Base-by-base conservation (phyloP, 2,797 vertebrate genomes). In the Toxotes lorentzi region DNA sequence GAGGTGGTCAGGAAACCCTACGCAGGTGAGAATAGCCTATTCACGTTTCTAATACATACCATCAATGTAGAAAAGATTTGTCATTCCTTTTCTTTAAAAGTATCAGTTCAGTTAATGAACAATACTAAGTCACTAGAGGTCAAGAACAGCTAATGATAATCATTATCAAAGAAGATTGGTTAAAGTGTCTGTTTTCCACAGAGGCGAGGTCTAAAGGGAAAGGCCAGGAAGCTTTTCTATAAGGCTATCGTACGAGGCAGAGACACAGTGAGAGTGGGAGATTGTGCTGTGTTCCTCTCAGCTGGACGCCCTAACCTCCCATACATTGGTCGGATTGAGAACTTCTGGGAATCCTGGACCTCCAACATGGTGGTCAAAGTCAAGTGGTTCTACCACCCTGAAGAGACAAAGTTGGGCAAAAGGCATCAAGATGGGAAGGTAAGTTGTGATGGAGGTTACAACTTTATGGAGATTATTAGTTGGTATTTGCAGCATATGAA, bases 351-450 rank as follows among this genome's bases (percentile, higher is more conserved):
- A 91, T 98, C 98, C 0, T 99, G 98, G 98, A 97, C 96, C 80
- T 96, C 95, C 92, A 98, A 95, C 93, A 99, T 99, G 98, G 97
- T 99, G 84, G 98, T 99, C 62, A 97, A 96, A 91, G 97, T 99
- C 69, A 99, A 99, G 89, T 99, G 98, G 98, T 99, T 99, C 94
- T 99, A 99, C 92, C 98, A 99, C 88, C 98, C 98, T 0, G 97
- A 99, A 91, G 98, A 99, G 91, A 99, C 98, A 85, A 98, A 97
- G 90, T 89, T 98, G 67, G 97, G 97, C 77, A 99, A 99, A 93
- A 95, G 97, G 83, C 97, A 97, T 91, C 96, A 95, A 8, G 97
- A 99, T 11, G 97, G 97, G 91, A 95, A 95, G 90, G 94, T 95
- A 73, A 91, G 82, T 32, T 5, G 0, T 12, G 7, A 59, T 50